Evolutionary conservation across 1,140 invertebrate species (phyloP), one percentile per base, ranked within the genome.

Genomic region (Cydia pomonella): DNA sequence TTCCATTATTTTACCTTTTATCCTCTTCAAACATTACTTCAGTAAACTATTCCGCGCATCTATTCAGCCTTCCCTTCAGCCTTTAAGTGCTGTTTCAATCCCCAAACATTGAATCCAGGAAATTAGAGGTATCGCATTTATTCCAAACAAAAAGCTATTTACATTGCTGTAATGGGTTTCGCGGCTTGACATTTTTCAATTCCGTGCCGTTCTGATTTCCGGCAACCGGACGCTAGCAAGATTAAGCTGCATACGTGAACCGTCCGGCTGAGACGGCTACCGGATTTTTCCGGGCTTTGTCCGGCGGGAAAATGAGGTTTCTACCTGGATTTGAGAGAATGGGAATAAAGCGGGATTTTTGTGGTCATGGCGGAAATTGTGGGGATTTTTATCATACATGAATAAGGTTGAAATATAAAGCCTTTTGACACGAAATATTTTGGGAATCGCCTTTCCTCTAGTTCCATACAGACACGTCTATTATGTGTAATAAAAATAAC

Each of bases 171-270:
- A 69, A 69, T 69, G 33, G 64, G 29, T 33, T 69, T 18, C 63
- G 27, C n/a, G 64, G 33, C 29, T 33, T 69, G 64, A 69, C 64
- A 69, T 69, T 69, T 69, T 69, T 69, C 64, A 69, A 69, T 69
- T 69, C 64, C 33, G 64, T 18, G 64, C 27, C 64, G 33, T 33
- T 33, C 64, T 21, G 64, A 69, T 69, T 69, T 69, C 64, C 64
- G 64, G 64, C 0, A 21, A 38, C 64, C 64, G 64, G 64, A 69
- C 64, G 64, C 29, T 2, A 13, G 27, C 64, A 69, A 69, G 64
- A 69, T 69, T 69, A 69, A 33, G 64, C 64, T 33, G 64, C 64
- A 69, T 69, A 69, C 64, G 64, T 69, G 64, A 69, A 69, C 64
- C 25, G 63, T 29, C 63, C 27, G 64, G 27, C 64, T 18, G 64